Base-by-base conservation (phyloP, 2,113 vertebrate genomes). In the Elaphurus davidianus region DNA sequence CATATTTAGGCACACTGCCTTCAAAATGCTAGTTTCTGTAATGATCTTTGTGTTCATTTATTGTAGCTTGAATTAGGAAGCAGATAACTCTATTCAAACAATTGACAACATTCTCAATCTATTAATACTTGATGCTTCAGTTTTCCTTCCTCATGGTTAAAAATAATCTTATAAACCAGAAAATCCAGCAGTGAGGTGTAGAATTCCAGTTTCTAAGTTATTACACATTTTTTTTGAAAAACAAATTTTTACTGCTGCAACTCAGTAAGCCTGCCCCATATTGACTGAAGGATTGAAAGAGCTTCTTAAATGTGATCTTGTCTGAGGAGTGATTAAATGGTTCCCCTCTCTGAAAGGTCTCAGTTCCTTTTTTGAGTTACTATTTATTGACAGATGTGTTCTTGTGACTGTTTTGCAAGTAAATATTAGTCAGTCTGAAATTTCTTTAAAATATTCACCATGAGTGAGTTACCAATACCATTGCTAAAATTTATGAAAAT, bases 131-230 rank as follows among this genome's bases (percentile, higher is more conserved):
- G 40, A n/a, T 10, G 19, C 64, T 57, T 98, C 82, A 55, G 36
- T 95, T 97, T 88, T 85, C 55, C 94, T 54, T 78, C 81, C 1
- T 52, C 28, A 4, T 79, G 86, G 2, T 78, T 78, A 94, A 97
- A 95, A 88, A 84, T 7, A 10, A 92, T 95, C 84, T 83, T 25
- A 96, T 88, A 95, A 97, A 94, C 93, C 98, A 98, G 95, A 93
- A 92, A 95, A 97, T 97, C 93, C 98, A 98, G 98, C 74, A 98
- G 97, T 76, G 97, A 96, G 97, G 64, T 98, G 97, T 98, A 98
- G 95, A 97, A 98, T 98, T 98, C 92, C 93, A 97, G 60, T 3
- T 92, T 98, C 94, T 96, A 81, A 43, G 59, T 8, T 91, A 62
- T 36, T 96, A 54, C 14, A 67, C n/a, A 83, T 94, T 71, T 86